Conservation (phyloP, 2,888 invertebrate species). For the Celastrina argiolus region DNA sequence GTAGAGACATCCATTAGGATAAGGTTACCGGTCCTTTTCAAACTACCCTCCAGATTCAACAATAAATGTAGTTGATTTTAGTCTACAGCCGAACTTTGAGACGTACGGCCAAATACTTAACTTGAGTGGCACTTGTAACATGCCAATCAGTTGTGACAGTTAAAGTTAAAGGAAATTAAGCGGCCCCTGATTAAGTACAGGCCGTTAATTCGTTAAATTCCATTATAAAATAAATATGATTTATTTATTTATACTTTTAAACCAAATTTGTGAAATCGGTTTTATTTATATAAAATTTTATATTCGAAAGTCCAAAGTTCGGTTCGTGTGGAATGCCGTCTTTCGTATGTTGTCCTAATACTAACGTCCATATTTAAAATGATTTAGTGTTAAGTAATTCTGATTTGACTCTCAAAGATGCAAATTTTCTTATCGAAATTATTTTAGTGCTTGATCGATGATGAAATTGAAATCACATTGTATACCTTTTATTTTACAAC, state of each 20-base stretch:
- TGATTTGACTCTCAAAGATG: slow-evolving; percentile 49
- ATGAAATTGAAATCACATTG: slow-evolving; percentile 12
- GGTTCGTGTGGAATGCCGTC: slow-evolving; percentile 61
- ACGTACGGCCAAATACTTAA: neutral
- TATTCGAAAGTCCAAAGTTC: slow-evolving; percentile 42
- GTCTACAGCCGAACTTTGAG: slow-evolving; percentile 52
- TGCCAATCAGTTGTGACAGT: neutral
- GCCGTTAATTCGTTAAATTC: neutral
- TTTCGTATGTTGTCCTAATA: slow-evolving; percentile 70
- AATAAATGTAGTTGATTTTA: slow-evolving; percentile 66
- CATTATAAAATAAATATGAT: slow-evolving; percentile 7
- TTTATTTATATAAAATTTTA: neutral
- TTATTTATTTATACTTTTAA: neutral
- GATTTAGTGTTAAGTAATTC: slow-evolving; percentile 71
- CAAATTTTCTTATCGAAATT: slow-evolving; percentile 24
- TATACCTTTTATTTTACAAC: neutral
- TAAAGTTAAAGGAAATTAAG: neutral
- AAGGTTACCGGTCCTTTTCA: slow-evolving; percentile 70
- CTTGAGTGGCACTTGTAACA: neutral
- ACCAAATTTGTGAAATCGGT: neutral
- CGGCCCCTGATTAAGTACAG: neutral
- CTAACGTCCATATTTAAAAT: slow-evolving; percentile 75
- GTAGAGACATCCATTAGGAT: slow-evolving; percentile 71
- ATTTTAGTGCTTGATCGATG: neutral
- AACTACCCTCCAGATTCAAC: slow-evolving; percentile 66